Base-by-base conservation (phyloP, 2,113 vertebrate species). In the Etheostoma cragini region DNA sequence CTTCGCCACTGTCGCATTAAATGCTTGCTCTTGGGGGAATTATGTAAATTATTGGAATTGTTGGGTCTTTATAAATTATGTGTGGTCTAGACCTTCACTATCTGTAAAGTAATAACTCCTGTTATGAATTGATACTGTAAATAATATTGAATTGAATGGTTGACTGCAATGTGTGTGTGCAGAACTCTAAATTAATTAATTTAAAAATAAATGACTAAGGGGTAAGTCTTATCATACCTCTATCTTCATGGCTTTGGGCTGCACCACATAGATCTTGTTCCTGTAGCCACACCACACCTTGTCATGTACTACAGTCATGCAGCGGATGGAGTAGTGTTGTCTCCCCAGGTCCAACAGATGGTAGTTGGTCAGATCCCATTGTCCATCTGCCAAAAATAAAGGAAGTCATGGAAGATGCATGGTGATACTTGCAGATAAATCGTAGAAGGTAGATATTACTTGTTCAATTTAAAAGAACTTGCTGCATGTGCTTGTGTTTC, bases 361-460 rank as follows among this genome's bases (percentile, higher is more conserved):
- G 87, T 99, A 99, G 93, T 99, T 99, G 11, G 96, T 97, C 91
- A 99, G 93, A 90, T 99, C 98, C 98, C 98, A 99, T 89, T 99
- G 97, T 53, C 98, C 98, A 68, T 99, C 98, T 99, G 92, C 33
- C 7, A 42, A n/a, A 54, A 22, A 56, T 5, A 24, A 15, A 63
- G 8, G 35, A 45, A 24, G 65, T 14, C 16, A 26, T n/a, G n/a
- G n/a, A n/a, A 33, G 5, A 66, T 3, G 13, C 10, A 8, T 1
- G 24, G 19, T 35, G 4, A 16, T 1, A 45, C 12, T n/a, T 10
- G 24, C 3, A n/a, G 57, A 78, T 1, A 2, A 17, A 33, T 8
- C 35, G 21, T 0, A 17, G 17, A 11, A 53, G n/a, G n/a, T n/a
- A 12, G 35, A 64, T 11, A 12, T 11, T 3, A 17, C 13, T 24